These are phyloP conservation scores for Tapirus terrestris DNA, from an alignment of 2,113 vertebrate species.

Conservation along the genomic window DNA sequence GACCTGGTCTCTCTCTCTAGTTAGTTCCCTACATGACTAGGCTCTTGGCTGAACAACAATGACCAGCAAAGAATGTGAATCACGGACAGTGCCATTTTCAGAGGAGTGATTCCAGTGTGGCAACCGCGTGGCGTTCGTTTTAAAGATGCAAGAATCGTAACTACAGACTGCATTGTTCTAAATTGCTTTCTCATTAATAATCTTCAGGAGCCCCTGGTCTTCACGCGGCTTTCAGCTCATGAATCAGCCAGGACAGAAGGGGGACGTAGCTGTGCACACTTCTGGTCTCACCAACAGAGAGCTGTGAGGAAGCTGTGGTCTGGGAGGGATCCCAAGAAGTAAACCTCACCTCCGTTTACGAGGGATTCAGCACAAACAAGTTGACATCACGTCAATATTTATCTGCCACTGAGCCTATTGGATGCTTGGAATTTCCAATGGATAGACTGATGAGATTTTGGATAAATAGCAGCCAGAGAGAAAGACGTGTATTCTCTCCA, in stretches of 20 bases:
- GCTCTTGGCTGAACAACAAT: background rate
- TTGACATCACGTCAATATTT: background rate
- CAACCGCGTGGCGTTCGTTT: slow-evolving; percentile 28
- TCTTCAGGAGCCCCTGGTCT: slow-evolving; percentile 63
- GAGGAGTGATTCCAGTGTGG: background rate
- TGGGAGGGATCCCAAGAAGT: slow-evolving; percentile 49
- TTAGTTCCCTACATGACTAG: background rate
- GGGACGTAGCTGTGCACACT: background rate
- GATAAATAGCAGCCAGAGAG: slow-evolving; percentile 54
- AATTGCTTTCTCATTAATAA: slow-evolving; percentile 65
- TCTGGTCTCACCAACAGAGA: background rate
- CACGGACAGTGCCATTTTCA: slow-evolving; percentile 37
- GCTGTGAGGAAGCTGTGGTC: slow-evolving; percentile 65
- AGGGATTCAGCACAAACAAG: slow-evolving; percentile 2
- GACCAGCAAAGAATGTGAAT: background rate
- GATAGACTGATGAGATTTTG: slow-evolving; percentile 53
- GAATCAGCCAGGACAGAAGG: background rate
- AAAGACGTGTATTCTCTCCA: background rate
- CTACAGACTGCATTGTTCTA: background rate
- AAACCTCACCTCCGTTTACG: background rate
- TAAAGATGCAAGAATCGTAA: background rate
- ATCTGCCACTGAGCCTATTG: slow-evolving; percentile 43
- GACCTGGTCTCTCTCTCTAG: background rate
- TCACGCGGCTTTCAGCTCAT: background rate
- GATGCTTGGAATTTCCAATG: background rate